Evolutionary conservation across 2,797 vertebrate genomes (phyloP), one percentile per base, ranked within the genome.

Genomic region (Macropus fuliginosus): DNA sequence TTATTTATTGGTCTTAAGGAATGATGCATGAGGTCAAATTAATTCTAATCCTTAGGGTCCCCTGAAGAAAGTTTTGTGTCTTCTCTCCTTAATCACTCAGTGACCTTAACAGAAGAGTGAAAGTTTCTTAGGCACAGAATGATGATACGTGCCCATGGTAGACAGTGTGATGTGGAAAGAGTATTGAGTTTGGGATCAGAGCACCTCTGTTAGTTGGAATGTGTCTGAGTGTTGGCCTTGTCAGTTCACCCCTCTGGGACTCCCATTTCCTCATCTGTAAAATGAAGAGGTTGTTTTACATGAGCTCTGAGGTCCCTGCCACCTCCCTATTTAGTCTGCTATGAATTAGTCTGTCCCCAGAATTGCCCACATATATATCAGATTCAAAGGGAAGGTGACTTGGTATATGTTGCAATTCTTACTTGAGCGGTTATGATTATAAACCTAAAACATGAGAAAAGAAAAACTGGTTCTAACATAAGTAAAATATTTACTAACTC

Each of bases 1-100:
- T 96, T 34, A 92, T 92, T 97, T 95, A 54, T 91, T 62, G 87
- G 92, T 95, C 97, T 90, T 55, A 92, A 81, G 56, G 87, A 92
- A 14, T 74, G 34, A 92, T 93, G 2, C 55, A 62, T 62, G 31
- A 34, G 31, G 5, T 57, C 56, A 28, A 52, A 52, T 52, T 0
- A n/a, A 4, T 40, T 46, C n/a, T 90, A 62, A 50, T 95, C 9
- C 92, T 46, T 21, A 54, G 40, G 31, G 57, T 97, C 96, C 96
- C 27, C 27, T 54, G 34, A 56, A 27, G 56, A 46, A 95, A 52
- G 14, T 90, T 97, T 96, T 93, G 28, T 95, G 9, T 4, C 3
- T 66, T 31, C 91, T 54, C 91, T n/a, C 56, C 90, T 96, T 92
- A 94, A 56, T 92, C 94, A 56, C 95, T 97, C 8, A 92, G 57